Evolutionary conservation across 2,888 invertebrate species (phyloP).

Genomic region (Euzophera pinguis): DNA sequence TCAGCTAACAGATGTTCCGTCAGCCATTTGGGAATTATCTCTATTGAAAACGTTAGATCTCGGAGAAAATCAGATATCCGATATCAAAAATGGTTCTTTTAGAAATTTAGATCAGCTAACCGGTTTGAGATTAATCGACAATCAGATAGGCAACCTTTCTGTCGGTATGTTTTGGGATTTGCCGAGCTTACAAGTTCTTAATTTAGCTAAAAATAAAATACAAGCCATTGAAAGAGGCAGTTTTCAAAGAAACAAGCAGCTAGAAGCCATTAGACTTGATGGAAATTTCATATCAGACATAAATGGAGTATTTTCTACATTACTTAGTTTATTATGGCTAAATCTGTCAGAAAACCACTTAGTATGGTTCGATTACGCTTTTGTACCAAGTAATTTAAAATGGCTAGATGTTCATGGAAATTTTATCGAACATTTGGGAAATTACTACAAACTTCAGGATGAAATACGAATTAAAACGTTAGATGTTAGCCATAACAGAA

Average conservation of each 20-base stretch:
- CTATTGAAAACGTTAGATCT: slow-evolving; percentile 93
- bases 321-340: slow-evolving; percentile 90
- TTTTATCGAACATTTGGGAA: slow-evolving; percentile 91
- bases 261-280: slow-evolving; percentile 93
- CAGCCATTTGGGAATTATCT: slow-evolving; percentile 88
- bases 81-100: slow-evolving; percentile 91
- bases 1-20: slow-evolving; percentile 88
- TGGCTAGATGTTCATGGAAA: slow-evolving; percentile 95
- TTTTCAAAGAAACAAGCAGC: slow-evolving; percentile 88
- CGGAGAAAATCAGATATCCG: slow-evolving; percentile 93
- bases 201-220: slow-evolving; percentile 93
- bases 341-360: slow-evolving; percentile 95
- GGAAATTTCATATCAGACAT: slow-evolving; percentile 93
- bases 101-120: slow-evolving; percentile 91
- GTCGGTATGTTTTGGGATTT: slow-evolving; percentile 92
- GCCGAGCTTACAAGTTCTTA: slow-evolving; percentile 90
- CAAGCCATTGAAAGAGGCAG: slow-evolving; percentile 90
- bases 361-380: slow-evolving; percentile 95
- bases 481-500: slow-evolving; percentile 93
- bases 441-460: slow-evolving; percentile 91
- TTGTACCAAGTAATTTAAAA: slow-evolving; percentile 92
- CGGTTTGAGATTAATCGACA: slow-evolving; percentile 92
- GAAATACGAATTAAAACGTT: slow-evolving; percentile 89
- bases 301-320: slow-evolving; percentile 91
- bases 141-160: slow-evolving; percentile 91